Evolutionary conservation across 2,113 vertebrate genomes (phyloP).

Genomic region (Scalopus aquaticus): DNA sequence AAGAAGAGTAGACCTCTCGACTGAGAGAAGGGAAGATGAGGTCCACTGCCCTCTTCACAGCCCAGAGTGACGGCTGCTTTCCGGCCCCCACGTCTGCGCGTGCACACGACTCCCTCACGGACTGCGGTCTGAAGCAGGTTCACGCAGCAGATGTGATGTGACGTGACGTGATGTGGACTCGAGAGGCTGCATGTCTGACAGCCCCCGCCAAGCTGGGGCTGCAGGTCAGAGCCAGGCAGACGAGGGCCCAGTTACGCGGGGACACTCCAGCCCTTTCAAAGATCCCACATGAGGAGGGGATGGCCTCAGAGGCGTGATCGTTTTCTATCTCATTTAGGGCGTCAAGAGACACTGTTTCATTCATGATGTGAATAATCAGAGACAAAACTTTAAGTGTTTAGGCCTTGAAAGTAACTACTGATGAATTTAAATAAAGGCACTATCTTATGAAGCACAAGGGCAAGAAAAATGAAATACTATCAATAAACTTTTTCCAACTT

Average conservation of each 20-base stretch:
- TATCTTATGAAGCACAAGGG: not conserved
- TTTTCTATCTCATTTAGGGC: not conserved
- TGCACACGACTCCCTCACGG: too few relatives aligned
- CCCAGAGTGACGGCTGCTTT: not conserved
- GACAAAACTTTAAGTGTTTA: not conserved
- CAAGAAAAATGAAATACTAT: not conserved
- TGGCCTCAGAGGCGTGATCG: not conserved
- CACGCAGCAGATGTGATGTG: too few relatives aligned
- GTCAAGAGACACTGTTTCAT: not conserved
- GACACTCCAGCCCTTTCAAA: too few relatives aligned
- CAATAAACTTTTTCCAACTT: not conserved
- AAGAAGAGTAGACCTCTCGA: not conserved
- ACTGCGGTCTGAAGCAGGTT: not conserved
- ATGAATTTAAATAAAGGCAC: not conserved
- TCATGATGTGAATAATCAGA: not conserved
- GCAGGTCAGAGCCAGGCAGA: not conserved
- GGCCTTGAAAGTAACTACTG: not conserved
- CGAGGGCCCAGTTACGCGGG: too few relatives aligned
- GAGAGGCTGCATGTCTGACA: not conserved
- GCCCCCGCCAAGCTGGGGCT: not conserved
- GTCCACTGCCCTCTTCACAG: not conserved
- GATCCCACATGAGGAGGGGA: too few relatives aligned
- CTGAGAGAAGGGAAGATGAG: not conserved
- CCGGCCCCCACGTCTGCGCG: accelerated
- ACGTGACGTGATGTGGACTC: too few relatives aligned